Evolutionary conservation across 2,888 invertebrate species (phyloP), one percentile per base, ranked within the genome.

Genomic region (Metalampra italica): DNA sequence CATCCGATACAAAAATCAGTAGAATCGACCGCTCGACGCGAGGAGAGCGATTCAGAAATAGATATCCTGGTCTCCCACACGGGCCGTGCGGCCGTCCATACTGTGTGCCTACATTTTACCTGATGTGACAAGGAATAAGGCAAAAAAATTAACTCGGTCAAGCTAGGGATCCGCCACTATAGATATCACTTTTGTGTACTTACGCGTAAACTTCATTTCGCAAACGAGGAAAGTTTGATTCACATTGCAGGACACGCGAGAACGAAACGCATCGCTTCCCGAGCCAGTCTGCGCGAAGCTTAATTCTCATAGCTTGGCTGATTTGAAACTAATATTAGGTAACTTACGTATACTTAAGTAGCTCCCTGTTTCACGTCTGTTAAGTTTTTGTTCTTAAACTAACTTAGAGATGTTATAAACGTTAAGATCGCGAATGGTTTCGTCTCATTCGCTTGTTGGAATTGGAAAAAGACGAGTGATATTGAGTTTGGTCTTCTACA

Each of bases 81-180:
- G 61, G 81, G 78, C 76, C 78, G 71, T 64, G 68, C 59, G 79
- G 79, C 78, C 81, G 81, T 81, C 80, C 80, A 75, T 73, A 75
- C 75, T 56, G 63, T 71, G 81, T 82, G 81, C 82, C 81, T 82
- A 77, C 63, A 55, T 56, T 58, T 55, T 64, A 69, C 55, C 65
- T 65, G 59, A 63, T 59, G 57, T 54, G 62, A 50, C 47, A 50
- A 53, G 39, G 47, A 51, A 5, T 47, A 43, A 45, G 47, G 46
- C 50, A 49, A 49, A 50, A 43, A 40, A 54, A 57, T 57, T 57
- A 51, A 52, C 49, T 54, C 64, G 57, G 66, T 62, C 64, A 62
- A 64, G 64, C 66, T 64, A 56, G 54, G 45, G 45, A 49, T 49
- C 46, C 42, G 39, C 37, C 36, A 39, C 45, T 45, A 43, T 51